phyloP scores from a whole-genome alignment of 2,797 vertebrate species.

The Oreonectes daqikongensis region DNA sequence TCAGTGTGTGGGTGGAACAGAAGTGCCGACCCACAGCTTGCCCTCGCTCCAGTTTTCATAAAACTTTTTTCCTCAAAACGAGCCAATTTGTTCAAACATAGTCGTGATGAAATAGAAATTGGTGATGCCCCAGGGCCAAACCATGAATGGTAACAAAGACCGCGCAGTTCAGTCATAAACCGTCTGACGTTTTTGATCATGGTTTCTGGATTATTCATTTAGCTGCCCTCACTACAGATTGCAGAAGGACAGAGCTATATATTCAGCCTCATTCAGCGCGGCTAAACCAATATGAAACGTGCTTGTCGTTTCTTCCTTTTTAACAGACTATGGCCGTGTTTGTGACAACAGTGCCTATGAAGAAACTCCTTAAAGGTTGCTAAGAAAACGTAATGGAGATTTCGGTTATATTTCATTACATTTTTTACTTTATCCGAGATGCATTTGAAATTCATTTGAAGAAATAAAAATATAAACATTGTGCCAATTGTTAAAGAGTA shows the following conservation, averaged over 20 bases:
- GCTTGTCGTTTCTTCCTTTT: not conserved
- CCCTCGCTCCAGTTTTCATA: conserved; percentile 40
- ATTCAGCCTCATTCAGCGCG: not conserved
- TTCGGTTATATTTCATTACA: no score
- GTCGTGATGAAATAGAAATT: conserved; percentile 42
- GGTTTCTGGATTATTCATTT: conserved; percentile 34
- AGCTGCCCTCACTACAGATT: conserved; percentile 16
- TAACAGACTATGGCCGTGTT: no score
- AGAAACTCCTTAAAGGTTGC: not conserved
- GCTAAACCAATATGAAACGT: not conserved
- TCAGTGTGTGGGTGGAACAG: conserved; percentile 42
- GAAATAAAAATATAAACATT: not conserved
- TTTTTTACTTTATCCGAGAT: no score
- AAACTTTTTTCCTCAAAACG: conserved; percentile 49
- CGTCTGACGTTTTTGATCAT: conserved; percentile 35
- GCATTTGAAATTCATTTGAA: no score
- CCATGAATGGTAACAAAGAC: conserved; percentile 47
- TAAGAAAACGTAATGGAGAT: not conserved
- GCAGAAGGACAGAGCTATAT: conserved; percentile 34
- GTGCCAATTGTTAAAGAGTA: not conserved
- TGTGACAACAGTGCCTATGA: not conserved
- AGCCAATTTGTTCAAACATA: conserved; percentile 44
- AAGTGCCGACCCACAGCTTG: conserved; percentile 24
- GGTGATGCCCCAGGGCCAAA: conserved; percentile 38
- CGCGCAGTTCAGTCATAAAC: conserved; percentile 17